Evolutionary conservation across 2,797 vertebrate species (phyloP).

Genomic region (Sebastes wilsoni): DNA sequence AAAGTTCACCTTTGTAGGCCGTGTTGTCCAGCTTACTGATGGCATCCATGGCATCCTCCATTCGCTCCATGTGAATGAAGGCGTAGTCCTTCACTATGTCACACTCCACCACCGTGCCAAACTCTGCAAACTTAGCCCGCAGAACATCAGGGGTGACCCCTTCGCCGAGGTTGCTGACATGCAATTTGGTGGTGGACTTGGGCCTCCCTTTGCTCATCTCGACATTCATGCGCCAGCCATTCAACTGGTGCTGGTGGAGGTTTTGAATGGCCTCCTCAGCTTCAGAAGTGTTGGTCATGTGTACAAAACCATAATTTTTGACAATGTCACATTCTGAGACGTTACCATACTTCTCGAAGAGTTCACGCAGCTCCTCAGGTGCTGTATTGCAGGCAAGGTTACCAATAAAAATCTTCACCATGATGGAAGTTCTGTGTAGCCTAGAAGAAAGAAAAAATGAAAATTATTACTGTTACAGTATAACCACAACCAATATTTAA

Average conservation of each 20-base stretch:
- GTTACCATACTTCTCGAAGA: slow-evolving; percentile 94
- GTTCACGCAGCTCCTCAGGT: slow-evolving; percentile 88
- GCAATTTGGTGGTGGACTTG: slow-evolving; percentile 93
- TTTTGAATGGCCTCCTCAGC: slow-evolving; percentile 93
- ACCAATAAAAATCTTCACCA: slow-evolving; percentile 96
- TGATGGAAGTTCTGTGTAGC: slow-evolving; percentile 67
- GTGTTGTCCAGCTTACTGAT: slow-evolving; percentile 91
- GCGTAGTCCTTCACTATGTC: slow-evolving; percentile 97
- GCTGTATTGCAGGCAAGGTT: slow-evolving; percentile 91
- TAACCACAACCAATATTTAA: not conserved
- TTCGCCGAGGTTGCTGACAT: slow-evolving; percentile 91
- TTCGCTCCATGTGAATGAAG: slow-evolving; percentile 94
- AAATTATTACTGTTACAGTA: not conserved
- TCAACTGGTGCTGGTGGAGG: slow-evolving; percentile 90
- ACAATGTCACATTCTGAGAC: slow-evolving; percentile 94
- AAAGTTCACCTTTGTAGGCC: slow-evolving; percentile 91
- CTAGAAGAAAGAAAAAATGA: slow-evolving; percentile 36
- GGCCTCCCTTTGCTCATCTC: slow-evolving; percentile 93
- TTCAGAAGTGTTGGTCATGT: slow-evolving; percentile 89
- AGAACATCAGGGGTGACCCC: slow-evolving; percentile 87
- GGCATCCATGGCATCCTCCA: slow-evolving; percentile 93
- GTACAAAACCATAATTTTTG: slow-evolving; percentile 96
- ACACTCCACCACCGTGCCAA: slow-evolving; percentile 92
- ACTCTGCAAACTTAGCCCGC: slow-evolving; percentile 90
- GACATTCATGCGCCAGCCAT: slow-evolving; percentile 92